These are phyloP conservation scores for Progne subis DNA, from an alignment of 2,113 vertebrate genomes.

Conservation along the genomic window DNA sequence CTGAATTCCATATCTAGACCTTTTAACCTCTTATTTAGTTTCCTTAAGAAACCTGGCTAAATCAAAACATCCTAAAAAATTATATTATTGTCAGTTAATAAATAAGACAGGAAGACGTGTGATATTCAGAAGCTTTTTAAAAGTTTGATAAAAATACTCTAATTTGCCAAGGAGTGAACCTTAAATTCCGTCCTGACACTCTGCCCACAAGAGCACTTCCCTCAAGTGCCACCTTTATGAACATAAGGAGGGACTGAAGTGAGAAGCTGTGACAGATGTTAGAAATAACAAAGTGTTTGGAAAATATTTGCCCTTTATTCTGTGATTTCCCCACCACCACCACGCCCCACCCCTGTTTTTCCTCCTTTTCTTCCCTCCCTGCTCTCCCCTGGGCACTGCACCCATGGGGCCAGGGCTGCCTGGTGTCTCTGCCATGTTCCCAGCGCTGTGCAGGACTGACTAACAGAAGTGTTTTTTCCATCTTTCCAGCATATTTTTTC, in stretches of 20 bases:
- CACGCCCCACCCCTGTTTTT: too few relatives aligned
- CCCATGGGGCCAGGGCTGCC: accelerated
- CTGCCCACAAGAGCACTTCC: not conserved
- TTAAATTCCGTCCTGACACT: not conserved
- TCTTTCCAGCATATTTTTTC: not conserved
- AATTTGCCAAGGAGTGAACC: not conserved
- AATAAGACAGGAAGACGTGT: not conserved
- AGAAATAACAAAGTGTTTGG: not conserved
- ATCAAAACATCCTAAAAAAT: not conserved
- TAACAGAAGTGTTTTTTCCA: accelerated
- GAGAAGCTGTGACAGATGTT: not conserved
- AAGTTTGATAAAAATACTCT: not conserved
- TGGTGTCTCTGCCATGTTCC: not conserved
- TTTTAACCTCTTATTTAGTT: not conserved
- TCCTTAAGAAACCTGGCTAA: not conserved
- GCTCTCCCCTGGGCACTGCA: not conserved
- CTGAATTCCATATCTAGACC: not conserved
- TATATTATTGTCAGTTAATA: not conserved
- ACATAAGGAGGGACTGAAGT: not conserved
- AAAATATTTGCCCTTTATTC: not conserved
- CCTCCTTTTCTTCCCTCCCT: not conserved
- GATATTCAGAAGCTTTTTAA: not conserved
- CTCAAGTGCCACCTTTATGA: not conserved
- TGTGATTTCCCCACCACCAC: too few relatives aligned
- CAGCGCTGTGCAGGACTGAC: accelerated